Evolutionary conservation across 2,113 vertebrate genomes (phyloP).

Genomic region (Ramphastos sulfuratus): DNA sequence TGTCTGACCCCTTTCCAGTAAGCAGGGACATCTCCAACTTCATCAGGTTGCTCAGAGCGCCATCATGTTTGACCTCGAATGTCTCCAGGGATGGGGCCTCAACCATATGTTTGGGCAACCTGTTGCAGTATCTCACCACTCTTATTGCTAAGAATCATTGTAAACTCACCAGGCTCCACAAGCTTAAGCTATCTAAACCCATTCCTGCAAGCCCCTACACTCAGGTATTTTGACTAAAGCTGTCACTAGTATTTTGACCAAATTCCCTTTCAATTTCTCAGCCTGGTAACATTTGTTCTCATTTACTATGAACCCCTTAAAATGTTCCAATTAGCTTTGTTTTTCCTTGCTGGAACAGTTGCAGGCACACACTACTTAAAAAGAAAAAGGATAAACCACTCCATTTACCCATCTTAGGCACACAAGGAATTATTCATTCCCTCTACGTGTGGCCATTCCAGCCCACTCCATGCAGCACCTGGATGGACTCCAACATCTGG

Average conservation of each 20-base stretch:
- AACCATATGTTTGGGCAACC: too few species aligned
- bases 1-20: too few species aligned
- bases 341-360: neutral
- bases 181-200: neutral
- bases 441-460: neutral
- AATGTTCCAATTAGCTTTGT: neutral
- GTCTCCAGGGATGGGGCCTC: too few species aligned
- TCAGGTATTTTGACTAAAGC: neutral
- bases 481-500: neutral
- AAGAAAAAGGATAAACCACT: neutral
- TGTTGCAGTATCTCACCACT: too few species aligned
- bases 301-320: neutral
- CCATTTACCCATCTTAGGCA: neutral
- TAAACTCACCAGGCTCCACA: neutral
- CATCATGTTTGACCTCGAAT: too few species aligned
- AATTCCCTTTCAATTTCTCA: constrained; percentile 15
- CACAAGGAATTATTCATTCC: neutral
- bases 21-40: too few species aligned
- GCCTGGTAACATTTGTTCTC: neutral
- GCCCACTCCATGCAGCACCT: neutral
- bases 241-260: neutral
- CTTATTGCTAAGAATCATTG: too few species aligned
- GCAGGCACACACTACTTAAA: neutral
- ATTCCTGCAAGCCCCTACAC: neutral
- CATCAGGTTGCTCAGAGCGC: too few species aligned